Percentiles rank a stretch among this genome's conserved stretches.
These are phyloP conservation scores for Corydoras sp. DNA, from an alignment of 2,113 vertebrate species.

Conservation along the genomic window DNA sequence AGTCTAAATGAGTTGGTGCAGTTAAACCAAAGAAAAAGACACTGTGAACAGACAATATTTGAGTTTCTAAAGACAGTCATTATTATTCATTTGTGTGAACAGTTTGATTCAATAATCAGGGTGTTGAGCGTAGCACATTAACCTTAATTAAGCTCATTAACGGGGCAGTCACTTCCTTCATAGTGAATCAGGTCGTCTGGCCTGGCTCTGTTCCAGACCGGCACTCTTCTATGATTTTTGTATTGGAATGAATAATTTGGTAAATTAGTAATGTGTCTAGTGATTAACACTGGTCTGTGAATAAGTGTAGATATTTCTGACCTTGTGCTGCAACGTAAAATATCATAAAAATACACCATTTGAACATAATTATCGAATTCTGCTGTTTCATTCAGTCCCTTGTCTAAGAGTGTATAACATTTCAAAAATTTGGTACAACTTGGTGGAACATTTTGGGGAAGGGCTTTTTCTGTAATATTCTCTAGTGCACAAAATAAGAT, in stretches of 20 bases:
- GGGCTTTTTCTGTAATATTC: too few species aligned
- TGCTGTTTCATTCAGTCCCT: too few species aligned
- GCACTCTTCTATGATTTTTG: constrained; percentile 6
- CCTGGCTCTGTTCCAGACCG: constrained; percentile 50
- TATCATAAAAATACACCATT: too few species aligned
- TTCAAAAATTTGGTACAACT: too few species aligned
- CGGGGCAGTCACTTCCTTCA: constrained; percentile 61
- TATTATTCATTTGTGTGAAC: constrained; percentile 83
- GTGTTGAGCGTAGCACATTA: constrained; percentile 79
- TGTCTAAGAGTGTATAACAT: too few species aligned
- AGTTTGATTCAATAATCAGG: constrained; percentile 93
- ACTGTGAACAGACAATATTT: constrained; percentile 57
- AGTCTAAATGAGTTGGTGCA: neutral
- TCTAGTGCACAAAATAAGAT: too few species aligned
- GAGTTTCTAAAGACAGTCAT: constrained; percentile 88
- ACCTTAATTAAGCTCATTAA: constrained; percentile 92
- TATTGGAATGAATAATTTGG: neutral
- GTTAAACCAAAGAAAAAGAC: constrained; percentile 40
- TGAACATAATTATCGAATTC: too few species aligned
- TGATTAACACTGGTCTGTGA: too few species aligned
- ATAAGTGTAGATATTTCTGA: too few species aligned
- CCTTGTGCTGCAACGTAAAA: too few species aligned
- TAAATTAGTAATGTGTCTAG: too few species aligned
- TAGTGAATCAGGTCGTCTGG: constrained; percentile 61
- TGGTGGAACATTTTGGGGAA: too few species aligned